These are phyloP conservation scores for Galeopterus variegatus DNA, from an alignment of 2,113 vertebrate species.

Conservation along the genomic window DNA sequence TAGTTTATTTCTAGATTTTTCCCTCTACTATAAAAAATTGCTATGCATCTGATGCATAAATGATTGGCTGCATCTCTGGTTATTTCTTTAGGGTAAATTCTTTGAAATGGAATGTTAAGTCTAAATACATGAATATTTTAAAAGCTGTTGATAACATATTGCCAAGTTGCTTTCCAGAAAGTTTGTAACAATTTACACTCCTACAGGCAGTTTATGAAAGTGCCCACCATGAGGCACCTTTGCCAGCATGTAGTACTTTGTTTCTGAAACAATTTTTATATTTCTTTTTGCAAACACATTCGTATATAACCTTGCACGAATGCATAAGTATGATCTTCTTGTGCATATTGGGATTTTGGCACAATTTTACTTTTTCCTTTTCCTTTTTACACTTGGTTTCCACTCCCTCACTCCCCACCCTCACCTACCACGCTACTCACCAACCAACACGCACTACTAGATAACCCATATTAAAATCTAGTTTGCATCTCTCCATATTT, in stretches of 20 bases:
- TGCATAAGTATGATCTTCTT: not conserved
- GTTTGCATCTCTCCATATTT: not conserved
- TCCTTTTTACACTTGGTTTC: not conserved
- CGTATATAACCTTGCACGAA: not conserved
- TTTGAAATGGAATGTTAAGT: constrained; percentile 64
- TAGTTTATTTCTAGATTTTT: not conserved
- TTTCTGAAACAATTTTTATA: not conserved
- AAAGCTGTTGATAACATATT: constrained; percentile 40
- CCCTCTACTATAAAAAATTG: not conserved
- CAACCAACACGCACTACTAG: not conserved
- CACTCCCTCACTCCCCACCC: not conserved
- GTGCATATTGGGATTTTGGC: not conserved
- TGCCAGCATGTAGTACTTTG: constrained; percentile 1
- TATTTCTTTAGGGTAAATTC: constrained; percentile 68
- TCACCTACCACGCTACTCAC: not conserved
- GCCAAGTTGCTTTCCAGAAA: constrained; percentile 66
- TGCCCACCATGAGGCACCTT: not conserved
- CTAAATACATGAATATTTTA: constrained; percentile 63
- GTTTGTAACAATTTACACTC: constrained; percentile 63
- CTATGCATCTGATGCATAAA: not conserved
- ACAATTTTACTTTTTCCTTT: not conserved
- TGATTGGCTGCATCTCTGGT: not conserved
- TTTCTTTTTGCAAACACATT: not conserved
- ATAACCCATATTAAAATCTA: not conserved
- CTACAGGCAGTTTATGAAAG: constrained; percentile 1